Conservation (phyloP, 2,888 invertebrate genomes). For the Pristionchus fissidentatus region DNA sequence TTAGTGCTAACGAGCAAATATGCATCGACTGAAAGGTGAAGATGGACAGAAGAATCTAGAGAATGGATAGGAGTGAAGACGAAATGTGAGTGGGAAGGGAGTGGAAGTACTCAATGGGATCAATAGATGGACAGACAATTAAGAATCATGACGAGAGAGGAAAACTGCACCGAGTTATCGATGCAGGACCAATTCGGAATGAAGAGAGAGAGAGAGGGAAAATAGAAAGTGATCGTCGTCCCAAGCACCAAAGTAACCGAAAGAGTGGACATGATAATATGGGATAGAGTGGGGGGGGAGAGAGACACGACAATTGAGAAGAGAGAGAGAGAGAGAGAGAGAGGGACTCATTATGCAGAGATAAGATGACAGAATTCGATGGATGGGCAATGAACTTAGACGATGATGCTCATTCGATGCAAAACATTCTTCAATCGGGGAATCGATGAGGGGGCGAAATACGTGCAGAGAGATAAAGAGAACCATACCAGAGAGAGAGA, state of each 20-base stretch:
- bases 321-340: slow-evolving; percentile 18
- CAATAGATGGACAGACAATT: slow-evolving; percentile 25
- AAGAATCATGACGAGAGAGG: slow-evolving; percentile 28
- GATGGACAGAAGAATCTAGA: slow-evolving; percentile 22
- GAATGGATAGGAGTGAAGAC: background rate
- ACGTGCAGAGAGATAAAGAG: background rate
- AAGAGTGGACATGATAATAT: slow-evolving; percentile 24
- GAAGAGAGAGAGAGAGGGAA: background rate
- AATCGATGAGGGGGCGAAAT: background rate
- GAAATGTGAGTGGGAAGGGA: slow-evolving; percentile 8
- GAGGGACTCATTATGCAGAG: slow-evolving; percentile 12
- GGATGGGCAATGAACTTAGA: background rate
- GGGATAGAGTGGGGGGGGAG: background rate
- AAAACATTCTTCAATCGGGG: background rate
- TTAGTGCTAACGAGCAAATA: slow-evolving; percentile 36
- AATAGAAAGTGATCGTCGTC: background rate
- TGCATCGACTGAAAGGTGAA: slow-evolving; percentile 39
- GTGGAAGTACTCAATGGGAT: slow-evolving; percentile 28
- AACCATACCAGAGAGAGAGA: slow-evolving; percentile 30
- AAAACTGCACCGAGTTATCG: background rate
- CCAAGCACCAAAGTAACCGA: slow-evolving; percentile 30
- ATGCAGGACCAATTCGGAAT: background rate
- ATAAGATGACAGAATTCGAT: background rate
- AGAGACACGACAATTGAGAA: background rate
- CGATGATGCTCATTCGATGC: background rate